phyloP scores from a whole-genome alignment of 2,888 invertebrate species.

The Andrena hattorfiana region DNA sequence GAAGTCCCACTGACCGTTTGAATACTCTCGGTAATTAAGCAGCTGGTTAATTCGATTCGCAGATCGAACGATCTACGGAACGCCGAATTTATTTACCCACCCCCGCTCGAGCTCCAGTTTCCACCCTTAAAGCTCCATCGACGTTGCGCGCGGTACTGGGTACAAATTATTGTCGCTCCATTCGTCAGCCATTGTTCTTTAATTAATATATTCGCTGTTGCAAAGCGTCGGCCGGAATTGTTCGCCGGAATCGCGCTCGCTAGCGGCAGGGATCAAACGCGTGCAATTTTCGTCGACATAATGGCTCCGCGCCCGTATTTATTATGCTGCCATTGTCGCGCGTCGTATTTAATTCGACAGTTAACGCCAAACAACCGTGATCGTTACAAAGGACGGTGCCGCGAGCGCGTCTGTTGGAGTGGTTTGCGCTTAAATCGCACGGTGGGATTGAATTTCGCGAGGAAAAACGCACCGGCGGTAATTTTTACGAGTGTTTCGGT shows the following conservation, averaged over 20 bases:
- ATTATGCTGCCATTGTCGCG: conserved; percentile 7
- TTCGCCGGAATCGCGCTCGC: neutral
- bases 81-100: neutral
- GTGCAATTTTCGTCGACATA: neutral
- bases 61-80: neutral
- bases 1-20: no score
- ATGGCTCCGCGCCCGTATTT: conserved; percentile 24
- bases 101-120: neutral
- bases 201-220: conserved; percentile 4
- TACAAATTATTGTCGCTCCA: neutral
- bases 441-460: neutral
- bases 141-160: no score
- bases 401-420: neutral
- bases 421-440: neutral
- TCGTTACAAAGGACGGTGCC: conserved; percentile 3
- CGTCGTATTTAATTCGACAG: neutral
- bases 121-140: neutral
- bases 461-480: neutral
- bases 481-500: neutral
- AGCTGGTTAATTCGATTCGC: neutral
- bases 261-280: neutral
- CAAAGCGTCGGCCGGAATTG: neutral
- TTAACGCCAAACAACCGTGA: neutral
- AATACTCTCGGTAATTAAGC: no score
- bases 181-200: conserved; percentile 1